phyloP scores from a whole-genome alignment of 2,888 invertebrate genomes.

The Oasisia sp. region DNA sequence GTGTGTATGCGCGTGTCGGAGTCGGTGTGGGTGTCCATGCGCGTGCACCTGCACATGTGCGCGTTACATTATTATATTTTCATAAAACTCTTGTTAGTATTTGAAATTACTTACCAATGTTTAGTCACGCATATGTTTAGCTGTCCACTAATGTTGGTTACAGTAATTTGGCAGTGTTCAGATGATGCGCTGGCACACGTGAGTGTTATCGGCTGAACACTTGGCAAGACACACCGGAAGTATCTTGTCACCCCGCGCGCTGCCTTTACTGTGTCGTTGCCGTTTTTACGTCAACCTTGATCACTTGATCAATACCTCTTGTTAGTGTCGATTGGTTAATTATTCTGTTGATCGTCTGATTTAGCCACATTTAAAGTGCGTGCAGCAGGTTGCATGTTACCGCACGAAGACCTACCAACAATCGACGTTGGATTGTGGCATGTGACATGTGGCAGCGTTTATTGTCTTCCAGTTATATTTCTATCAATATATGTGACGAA shows the following conservation, averaged over 20 bases:
- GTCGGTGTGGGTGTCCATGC: too few relatives aligned
- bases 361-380: background rate
- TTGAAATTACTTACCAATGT: too few relatives aligned
- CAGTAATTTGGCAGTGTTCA: background rate
- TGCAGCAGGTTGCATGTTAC: background rate
- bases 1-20: too few relatives aligned
- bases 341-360: background rate
- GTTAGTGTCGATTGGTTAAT: background rate
- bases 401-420: background rate
- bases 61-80: too few relatives aligned
- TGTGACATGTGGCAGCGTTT: background rate
- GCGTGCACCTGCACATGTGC: too few relatives aligned
- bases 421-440: background rate
- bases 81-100: too few relatives aligned
- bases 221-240: background rate
- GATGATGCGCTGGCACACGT: background rate
- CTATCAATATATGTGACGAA: too few relatives aligned
- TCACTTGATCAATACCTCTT: background rate
- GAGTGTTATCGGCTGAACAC: background rate
- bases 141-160: background rate
- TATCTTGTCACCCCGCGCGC: background rate
- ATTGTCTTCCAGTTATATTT: background rate
- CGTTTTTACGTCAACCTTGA: background rate
- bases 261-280: background rate
- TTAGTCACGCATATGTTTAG: background rate